A percentile compares a stretch with the other conserved stretches of the same genome.
These are phyloP conservation scores for Gadus chalcogrammus DNA, from an alignment of 2,113 vertebrate species.

Conservation along the genomic window DNA sequence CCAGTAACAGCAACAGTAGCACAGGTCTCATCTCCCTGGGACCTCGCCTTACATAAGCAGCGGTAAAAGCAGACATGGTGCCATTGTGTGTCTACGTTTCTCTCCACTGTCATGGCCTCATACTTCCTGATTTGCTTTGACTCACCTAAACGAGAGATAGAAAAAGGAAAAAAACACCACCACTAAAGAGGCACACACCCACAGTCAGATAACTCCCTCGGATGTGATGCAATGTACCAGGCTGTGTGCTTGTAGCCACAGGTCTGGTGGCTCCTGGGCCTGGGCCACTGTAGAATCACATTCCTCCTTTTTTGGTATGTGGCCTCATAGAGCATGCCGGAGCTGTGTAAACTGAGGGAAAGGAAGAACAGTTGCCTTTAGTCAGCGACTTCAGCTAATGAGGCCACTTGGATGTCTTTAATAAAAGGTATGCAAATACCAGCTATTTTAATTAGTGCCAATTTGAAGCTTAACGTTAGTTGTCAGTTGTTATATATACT, in stretches of 20 bases:
- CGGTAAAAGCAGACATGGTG: constrained; percentile 50
- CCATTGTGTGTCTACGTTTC: constrained; percentile 60
- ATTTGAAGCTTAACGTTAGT: too few species aligned
- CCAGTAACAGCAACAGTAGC: constrained; percentile 43
- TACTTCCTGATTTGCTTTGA: constrained; percentile 84
- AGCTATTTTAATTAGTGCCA: too few species aligned
- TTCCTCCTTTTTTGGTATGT: constrained; percentile 54
- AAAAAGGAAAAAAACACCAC: constrained; percentile 17
- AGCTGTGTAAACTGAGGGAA: constrained; percentile 34
- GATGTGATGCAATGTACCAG: constrained; percentile 85
- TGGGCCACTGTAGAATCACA: constrained; percentile 43
- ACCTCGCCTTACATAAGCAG: constrained; percentile 56
- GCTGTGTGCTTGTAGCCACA: constrained; percentile 82
- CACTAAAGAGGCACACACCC: constrained; percentile 4
- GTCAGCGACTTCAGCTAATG: constrained; percentile 11
- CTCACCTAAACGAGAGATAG: constrained; percentile 53
- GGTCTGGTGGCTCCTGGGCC: constrained; percentile 43
- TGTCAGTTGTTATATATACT: too few species aligned
- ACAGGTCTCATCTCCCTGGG: constrained; percentile 45
- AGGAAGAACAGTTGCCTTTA: constrained; percentile 20
- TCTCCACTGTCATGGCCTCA: constrained; percentile 56
- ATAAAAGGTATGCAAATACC: too few species aligned
- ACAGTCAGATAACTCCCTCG: constrained; percentile 66
- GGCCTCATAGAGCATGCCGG: constrained; percentile 7
- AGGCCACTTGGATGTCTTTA: not conserved